Percentiles rank a stretch among this genome's conserved stretches.
Evolutionary conservation across 2,888 invertebrate genomes (phyloP).

Genomic region (Hedya salicella): DNA sequence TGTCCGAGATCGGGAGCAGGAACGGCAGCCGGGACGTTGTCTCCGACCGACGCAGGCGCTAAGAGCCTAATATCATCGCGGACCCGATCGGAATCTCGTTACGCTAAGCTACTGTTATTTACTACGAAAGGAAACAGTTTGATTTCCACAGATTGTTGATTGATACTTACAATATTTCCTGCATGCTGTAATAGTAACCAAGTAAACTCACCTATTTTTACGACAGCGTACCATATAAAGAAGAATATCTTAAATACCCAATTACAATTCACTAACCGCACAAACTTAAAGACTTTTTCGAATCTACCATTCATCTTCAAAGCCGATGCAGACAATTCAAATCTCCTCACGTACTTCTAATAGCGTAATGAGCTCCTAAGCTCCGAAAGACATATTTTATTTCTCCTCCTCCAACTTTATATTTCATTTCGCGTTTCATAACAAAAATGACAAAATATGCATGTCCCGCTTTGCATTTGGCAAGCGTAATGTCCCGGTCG

Average conservation of each 20-base stretch:
- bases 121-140: constrained; percentile 70
- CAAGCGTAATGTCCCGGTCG: constrained; percentile 82
- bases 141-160: constrained; percentile 60
- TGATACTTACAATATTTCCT: constrained; percentile 44
- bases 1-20: constrained; percentile 68
- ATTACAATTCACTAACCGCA: constrained; percentile 10
- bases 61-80: constrained; percentile 80
- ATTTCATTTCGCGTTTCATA: constrained; percentile 85
- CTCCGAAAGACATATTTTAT: constrained; percentile 79
- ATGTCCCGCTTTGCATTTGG: constrained; percentile 79
- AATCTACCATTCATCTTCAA: constrained; percentile 29
- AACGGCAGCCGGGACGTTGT: constrained; percentile 47
- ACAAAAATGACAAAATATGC: constrained; percentile 81
- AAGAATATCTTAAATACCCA: not conserved
- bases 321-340: constrained; percentile 35
- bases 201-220: not conserved
- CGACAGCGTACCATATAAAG: not conserved
- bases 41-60: constrained; percentile 71
- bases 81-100: constrained; percentile 80
- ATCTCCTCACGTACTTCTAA: constrained; percentile 80
- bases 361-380: constrained; percentile 80
- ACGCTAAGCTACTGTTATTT: constrained; percentile 76
- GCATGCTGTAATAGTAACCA: constrained; percentile 26
- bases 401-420: constrained; percentile 79
- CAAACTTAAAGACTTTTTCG: constrained; percentile 7